phyloP scores from a whole-genome alignment of 1,140 invertebrate genomes.

The Helicorthomorpha holstii region DNA sequence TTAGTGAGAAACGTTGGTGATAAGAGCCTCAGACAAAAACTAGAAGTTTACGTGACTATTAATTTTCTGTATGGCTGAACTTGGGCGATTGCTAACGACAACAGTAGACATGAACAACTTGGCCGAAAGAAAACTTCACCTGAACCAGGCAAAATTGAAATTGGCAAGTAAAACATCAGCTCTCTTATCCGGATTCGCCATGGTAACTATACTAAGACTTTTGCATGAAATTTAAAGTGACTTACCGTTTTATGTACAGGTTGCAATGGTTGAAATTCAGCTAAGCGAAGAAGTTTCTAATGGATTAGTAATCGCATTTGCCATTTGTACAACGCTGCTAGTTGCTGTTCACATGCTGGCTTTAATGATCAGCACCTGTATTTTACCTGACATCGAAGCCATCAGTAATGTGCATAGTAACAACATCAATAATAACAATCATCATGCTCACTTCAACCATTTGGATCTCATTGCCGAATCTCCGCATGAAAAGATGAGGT shows the following conservation, averaged over 20 bases:
- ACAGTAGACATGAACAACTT: too few relatives aligned
- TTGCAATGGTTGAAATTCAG: conserved; percentile 89
- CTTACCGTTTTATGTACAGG: too few relatives aligned
- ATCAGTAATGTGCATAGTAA: conserved; percentile 71
- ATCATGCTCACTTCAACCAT: too few relatives aligned
- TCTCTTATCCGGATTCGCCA: not conserved
- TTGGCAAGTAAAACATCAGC: not conserved
- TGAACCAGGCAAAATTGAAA: not conserved
- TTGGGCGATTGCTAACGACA: too few relatives aligned
- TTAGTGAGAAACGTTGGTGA: too few relatives aligned
- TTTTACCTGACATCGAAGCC: conserved; percentile 82
- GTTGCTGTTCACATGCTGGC: conserved; percentile 96
- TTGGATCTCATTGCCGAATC: conserved; percentile 64
- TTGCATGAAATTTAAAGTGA: too few relatives aligned
- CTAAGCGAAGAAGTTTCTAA: conserved; percentile 36
- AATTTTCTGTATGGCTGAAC: too few relatives aligned
- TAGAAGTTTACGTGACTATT: too few relatives aligned
- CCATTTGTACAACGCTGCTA: conserved; percentile 83
- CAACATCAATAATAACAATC: too few relatives aligned
- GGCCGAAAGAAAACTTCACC: too few relatives aligned
- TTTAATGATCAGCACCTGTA: conserved; percentile 97
- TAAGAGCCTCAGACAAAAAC: too few relatives aligned
- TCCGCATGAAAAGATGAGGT: conserved; percentile 38
- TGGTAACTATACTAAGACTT: not conserved
- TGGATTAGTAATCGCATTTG: conserved; percentile 79